These are phyloP conservation scores for Tretioscincus oriximinensis DNA, from an alignment of 2,113 vertebrate species.

Conservation along the genomic window DNA sequence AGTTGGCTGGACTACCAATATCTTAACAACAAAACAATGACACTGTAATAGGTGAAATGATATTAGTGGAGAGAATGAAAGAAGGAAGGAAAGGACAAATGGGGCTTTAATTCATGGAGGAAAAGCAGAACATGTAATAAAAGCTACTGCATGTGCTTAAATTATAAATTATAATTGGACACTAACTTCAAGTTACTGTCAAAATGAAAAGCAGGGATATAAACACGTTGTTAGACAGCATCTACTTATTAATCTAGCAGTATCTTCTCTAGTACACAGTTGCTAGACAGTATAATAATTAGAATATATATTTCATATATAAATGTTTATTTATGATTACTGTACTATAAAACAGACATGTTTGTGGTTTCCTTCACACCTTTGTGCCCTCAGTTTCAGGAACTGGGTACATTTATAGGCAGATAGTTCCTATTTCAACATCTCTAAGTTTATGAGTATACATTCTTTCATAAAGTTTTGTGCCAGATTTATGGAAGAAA, in stretches of 20 bases:
- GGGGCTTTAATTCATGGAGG: no score
- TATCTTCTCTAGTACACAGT: background rate
- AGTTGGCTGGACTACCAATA: no score
- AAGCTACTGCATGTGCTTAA: background rate
- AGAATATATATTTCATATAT: background rate
- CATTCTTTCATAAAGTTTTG: background rate
- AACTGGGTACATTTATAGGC: background rate
- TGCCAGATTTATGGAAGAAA: fast-evolving
- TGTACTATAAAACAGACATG: background rate
- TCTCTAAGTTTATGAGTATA: background rate
- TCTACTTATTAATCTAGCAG: background rate
- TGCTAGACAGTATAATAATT: background rate
- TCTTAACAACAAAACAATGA: no score
- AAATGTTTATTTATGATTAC: background rate
- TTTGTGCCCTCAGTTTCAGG: fast-evolving
- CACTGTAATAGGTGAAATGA: no score
- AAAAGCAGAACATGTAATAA: background rate
- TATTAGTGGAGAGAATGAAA: no score
- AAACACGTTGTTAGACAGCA: background rate
- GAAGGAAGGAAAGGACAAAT: no score
- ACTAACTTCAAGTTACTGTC: background rate
- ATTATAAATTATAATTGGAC: background rate
- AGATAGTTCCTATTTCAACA: background rate
- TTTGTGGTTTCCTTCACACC: fast-evolving
- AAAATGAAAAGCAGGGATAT: background rate